phyloP scores from a whole-genome alignment of 1,140 invertebrate species.

The Centruroides vittatus region DNA sequence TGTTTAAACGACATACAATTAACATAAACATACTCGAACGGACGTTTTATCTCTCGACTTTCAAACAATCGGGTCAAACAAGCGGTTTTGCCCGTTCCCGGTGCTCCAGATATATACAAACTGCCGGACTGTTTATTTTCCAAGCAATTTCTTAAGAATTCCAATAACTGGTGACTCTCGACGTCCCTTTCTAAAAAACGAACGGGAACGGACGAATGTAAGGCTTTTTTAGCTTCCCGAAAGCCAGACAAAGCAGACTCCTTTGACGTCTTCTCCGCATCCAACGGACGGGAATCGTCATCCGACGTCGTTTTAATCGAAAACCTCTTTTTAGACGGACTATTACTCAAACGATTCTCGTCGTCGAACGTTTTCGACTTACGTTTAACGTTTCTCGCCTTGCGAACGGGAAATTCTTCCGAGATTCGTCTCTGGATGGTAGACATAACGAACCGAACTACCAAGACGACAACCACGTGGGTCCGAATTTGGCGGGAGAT shows the following conservation, averaged over 20 bases:
- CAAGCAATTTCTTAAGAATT: conserved; percentile 53
- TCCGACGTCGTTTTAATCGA: no score
- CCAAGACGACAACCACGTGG: no score
- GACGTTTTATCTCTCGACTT: conserved; percentile 20
- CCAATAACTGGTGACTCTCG: conserved; percentile 50
- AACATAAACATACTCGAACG: conserved; percentile 31
- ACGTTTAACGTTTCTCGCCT: no score
- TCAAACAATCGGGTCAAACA: conserved; percentile 57
- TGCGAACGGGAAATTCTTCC: no score
- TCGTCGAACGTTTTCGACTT: no score
- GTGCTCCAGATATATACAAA: conserved; percentile 86
- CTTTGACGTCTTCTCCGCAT: no score
- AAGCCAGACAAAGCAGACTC: conserved; percentile 15
- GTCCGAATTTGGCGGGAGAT: no score
- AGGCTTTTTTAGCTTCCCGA: conserved; percentile 35
- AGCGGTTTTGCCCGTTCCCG: conserved; percentile 93
- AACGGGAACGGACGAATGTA: conserved; percentile 52
- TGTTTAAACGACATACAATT: conserved; percentile 71
- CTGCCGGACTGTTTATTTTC: conserved; percentile 52
- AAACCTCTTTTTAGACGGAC: no score
- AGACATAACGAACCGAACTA: no score
- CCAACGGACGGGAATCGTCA: no score
- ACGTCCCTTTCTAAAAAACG: conserved; percentile 58
- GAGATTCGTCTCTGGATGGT: no score
- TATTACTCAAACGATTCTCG: no score